Evolutionary conservation across 2,113 vertebrate genomes (phyloP).

Genomic region (Elephantulus edwardii): DNA sequence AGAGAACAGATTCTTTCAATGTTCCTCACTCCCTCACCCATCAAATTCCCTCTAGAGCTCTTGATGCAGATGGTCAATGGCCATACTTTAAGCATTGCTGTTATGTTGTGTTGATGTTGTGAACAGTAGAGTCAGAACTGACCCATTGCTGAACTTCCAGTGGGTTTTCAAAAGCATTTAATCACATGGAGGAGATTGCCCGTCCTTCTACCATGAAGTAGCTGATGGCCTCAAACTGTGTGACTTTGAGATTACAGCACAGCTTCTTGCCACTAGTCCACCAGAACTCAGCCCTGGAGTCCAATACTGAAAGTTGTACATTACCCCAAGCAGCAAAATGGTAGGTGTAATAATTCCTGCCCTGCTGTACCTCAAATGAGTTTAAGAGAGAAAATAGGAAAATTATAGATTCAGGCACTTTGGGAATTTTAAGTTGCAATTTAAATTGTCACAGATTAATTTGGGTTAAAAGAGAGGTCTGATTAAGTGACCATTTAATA

Average conservation of each 20-base stretch:
- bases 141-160: too few species aligned
- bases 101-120: too few species aligned
- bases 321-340: neutral
- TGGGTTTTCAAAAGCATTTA: too few species aligned
- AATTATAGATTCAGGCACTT: slow-evolving; percentile 28
- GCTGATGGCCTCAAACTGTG: too few species aligned
- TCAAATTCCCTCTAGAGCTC: too few species aligned
- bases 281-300: neutral
- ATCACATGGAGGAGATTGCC: too few species aligned
- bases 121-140: too few species aligned
- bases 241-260: too few species aligned
- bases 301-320: neutral
- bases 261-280: too few species aligned
- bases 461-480: slow-evolving; percentile 53
- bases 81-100: neutral
- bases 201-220: too few species aligned
- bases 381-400: neutral
- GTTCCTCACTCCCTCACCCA: too few species aligned
- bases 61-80: neutral
- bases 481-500: slow-evolving; percentile 61
- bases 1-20: too few species aligned
- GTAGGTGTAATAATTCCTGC: neutral
- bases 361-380: slow-evolving; percentile 9
- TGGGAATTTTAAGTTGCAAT: slow-evolving; percentile 49
- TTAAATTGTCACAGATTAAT: slow-evolving; percentile 63